Evolutionary conservation across 2,888 invertebrate genomes (phyloP).

Genomic region (Neoitamus cyanurus): DNA sequence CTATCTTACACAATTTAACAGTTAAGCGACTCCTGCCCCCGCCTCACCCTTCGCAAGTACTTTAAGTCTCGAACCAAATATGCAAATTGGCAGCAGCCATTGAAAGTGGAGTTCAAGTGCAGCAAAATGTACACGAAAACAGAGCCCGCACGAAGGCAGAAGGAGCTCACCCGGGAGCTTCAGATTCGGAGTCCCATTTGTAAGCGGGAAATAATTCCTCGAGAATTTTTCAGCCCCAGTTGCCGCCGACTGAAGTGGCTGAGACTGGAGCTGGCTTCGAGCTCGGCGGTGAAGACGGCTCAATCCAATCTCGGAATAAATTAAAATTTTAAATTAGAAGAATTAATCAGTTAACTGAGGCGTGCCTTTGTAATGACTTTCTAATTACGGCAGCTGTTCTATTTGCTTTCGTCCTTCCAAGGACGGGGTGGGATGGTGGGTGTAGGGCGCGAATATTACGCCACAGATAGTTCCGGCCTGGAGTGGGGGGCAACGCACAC

Average conservation of each 20-base stretch:
- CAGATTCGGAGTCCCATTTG: background rate
- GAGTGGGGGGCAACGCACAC: background rate
- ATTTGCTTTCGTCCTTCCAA: background rate
- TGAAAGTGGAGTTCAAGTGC: background rate
- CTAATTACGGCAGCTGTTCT: slow-evolving; percentile 50
- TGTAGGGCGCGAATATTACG: background rate
- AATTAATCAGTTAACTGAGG: slow-evolving; percentile 50
- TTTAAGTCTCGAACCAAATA: background rate
- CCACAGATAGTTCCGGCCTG: background rate
- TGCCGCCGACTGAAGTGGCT: background rate
- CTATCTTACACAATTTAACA: background rate
- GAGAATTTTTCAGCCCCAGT: background rate
- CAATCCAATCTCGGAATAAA: slow-evolving; percentile 49
- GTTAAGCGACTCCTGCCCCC: background rate
- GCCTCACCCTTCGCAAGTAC: background rate
- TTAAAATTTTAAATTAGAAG: slow-evolving; percentile 51
- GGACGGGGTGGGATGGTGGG: background rate
- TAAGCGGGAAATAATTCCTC: slow-evolving; percentile 25
- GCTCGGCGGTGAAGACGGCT: background rate
- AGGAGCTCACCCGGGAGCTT: background rate
- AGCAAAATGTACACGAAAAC: background rate
- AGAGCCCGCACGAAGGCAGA: background rate
- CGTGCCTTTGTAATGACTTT: slow-evolving; percentile 51
- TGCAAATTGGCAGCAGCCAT: background rate
- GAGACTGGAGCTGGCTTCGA: background rate